These are phyloP conservation scores for Australoheros scitulus DNA, from an alignment of 2,113 vertebrate species.

Conservation along the genomic window DNA sequence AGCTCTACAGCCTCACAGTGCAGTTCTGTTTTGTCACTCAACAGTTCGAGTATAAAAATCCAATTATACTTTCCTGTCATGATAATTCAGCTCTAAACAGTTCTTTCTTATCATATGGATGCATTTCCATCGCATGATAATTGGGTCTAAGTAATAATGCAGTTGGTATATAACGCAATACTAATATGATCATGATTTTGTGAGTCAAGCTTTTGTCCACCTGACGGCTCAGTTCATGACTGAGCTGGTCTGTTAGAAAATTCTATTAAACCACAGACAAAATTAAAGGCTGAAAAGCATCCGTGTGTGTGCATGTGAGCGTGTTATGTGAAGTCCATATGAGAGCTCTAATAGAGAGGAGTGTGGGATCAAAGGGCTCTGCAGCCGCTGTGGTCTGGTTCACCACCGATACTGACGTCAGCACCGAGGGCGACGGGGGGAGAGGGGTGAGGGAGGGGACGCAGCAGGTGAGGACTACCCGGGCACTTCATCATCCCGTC, in stretches of 20 bases:
- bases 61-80: background rate
- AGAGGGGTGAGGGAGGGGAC: background rate
- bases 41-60: background rate
- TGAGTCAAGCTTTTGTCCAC: background rate
- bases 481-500: background rate
- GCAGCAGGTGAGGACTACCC: constrained; percentile 15
- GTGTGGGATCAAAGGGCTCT: constrained; percentile 58
- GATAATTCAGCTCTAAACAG: background rate
- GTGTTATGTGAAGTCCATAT: constrained; percentile 38
- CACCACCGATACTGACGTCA: constrained; percentile 48
- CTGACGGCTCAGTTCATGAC: constrained; percentile 15
- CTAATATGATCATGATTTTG: background rate
- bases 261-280: constrained; percentile 48
- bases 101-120: background rate
- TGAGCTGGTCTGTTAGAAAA: constrained; percentile 24
- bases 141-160: background rate
- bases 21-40: background rate
- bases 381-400: constrained; percentile 49
- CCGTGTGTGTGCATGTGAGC: background rate
- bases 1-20: background rate
- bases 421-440: background rate
- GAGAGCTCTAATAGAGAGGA: constrained; percentile 50
- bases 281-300: constrained; percentile 46
- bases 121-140: background rate
- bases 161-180: background rate